Conservation (phyloP, 2,888 invertebrate species). For the Leptogaster cylindrica region DNA sequence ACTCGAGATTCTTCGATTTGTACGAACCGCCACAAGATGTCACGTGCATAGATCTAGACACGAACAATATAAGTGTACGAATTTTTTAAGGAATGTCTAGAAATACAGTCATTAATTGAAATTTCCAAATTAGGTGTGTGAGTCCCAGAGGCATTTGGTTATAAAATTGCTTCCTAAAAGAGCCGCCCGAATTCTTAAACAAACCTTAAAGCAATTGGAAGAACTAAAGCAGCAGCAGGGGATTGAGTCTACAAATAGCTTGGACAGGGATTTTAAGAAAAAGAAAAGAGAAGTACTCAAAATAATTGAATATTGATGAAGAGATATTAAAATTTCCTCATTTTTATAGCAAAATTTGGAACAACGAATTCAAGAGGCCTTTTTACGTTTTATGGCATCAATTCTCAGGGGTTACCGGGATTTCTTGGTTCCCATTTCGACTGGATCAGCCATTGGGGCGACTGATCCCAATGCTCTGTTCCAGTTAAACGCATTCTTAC, state of each 20-base stretch:
- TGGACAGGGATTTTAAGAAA: slow-evolving; percentile 82
- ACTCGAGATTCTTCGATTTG: slow-evolving; percentile 95
- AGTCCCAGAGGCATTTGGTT: slow-evolving; percentile 82
- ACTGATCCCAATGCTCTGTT: slow-evolving; percentile 96
- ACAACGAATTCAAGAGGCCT: slow-evolving; percentile 95
- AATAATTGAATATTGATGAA: background rate
- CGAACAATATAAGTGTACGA: slow-evolving; percentile 87
- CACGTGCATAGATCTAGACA: slow-evolving; percentile 97
- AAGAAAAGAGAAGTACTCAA: slow-evolving; percentile 71
- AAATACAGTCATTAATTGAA: too few relatives aligned
- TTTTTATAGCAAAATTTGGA: slow-evolving; percentile 77
- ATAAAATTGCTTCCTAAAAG: slow-evolving; percentile 85
- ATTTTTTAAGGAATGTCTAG: too few relatives aligned
- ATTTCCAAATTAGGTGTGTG: slow-evolving; percentile 76
- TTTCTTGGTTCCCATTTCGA: slow-evolving; percentile 89
- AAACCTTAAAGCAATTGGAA: slow-evolving; percentile 79
- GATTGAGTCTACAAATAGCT: slow-evolving; percentile 68
- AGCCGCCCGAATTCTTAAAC: slow-evolving; percentile 80
- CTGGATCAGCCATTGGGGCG: slow-evolving; percentile 90
- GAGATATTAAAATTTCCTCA: background rate
- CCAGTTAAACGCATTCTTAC: slow-evolving; percentile 87
- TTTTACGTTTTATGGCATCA: slow-evolving; percentile 92
- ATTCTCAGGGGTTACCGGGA: slow-evolving; percentile 89
- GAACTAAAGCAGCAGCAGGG: slow-evolving; percentile 64
- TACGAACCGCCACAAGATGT: slow-evolving; percentile 97